Evolutionary conservation across 2,888 invertebrate species (phyloP).

Genomic region (Phaedon cochleariae): DNA sequence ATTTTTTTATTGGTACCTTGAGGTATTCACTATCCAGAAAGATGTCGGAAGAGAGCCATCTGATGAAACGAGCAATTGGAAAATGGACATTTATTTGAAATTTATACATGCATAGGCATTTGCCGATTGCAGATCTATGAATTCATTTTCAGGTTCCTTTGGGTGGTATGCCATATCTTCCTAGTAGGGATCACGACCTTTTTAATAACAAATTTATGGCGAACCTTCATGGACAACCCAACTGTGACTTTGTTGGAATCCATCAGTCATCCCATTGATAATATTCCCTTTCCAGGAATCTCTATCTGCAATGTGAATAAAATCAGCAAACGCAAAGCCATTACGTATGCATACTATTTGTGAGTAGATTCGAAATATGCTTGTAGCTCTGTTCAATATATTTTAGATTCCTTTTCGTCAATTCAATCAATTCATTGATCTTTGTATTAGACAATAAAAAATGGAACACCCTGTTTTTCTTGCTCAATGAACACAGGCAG

Average conservation of each 20-base stretch:
- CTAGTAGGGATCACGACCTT: background rate
- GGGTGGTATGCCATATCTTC: background rate
- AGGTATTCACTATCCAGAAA: too few species aligned
- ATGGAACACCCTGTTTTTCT: too few species aligned
- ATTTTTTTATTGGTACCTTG: too few species aligned
- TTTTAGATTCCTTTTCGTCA: too few species aligned
- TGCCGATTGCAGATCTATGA: background rate
- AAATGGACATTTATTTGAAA: too few species aligned
- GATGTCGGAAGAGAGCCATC: too few species aligned
- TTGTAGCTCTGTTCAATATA: too few species aligned
- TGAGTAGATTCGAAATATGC: constrained; percentile 11
- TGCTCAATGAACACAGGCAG: too few species aligned
- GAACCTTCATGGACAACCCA: constrained; percentile 13
- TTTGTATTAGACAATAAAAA: too few species aligned
- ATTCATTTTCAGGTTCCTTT: background rate
- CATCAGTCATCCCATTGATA: background rate
- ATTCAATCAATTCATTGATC: too few species aligned
- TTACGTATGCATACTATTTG: constrained; percentile 6
- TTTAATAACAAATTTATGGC: constrained; percentile 12
- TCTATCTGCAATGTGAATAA: constrained; percentile 12
- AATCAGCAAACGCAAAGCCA: constrained; percentile 12
- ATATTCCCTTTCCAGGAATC: constrained; percentile 14
- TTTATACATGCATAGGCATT: too few species aligned
- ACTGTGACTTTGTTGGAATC: constrained; percentile 13
- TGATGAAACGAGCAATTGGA: too few species aligned